These are phyloP conservation scores for Xiphophorus maculatus DNA, from an alignment of 2,113 vertebrate species.

Conservation along the genomic window DNA sequence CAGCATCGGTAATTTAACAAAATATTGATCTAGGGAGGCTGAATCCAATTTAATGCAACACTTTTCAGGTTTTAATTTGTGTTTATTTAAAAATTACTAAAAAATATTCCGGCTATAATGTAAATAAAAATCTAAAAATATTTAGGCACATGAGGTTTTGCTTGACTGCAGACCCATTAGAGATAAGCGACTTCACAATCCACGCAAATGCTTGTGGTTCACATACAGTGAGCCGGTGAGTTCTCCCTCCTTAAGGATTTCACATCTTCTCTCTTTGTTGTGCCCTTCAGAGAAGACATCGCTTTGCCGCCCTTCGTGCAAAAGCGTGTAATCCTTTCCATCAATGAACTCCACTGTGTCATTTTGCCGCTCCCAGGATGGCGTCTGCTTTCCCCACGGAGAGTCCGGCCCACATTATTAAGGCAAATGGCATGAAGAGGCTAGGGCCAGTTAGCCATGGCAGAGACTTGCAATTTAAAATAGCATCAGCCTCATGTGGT, in stretches of 20 bases:
- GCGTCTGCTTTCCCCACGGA: slow-evolving; percentile 66
- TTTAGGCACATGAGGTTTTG: not conserved
- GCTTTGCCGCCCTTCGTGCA: slow-evolving; percentile 49
- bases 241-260: slow-evolving; percentile 42
- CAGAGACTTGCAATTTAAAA: slow-evolving; percentile 76
- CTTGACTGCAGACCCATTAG: slow-evolving; percentile 17
- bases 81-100: not conserved
- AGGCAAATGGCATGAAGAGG: slow-evolving; percentile 73
- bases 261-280: slow-evolving; percentile 54
- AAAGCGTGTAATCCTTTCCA: slow-evolving; percentile 73
- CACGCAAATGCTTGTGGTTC: slow-evolving; percentile 23
- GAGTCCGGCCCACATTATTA: slow-evolving; percentile 75
- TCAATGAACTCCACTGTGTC: slow-evolving; percentile 77
- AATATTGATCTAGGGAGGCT: not conserved
- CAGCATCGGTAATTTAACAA: not conserved
- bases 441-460: slow-evolving; percentile 70
- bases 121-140: not conserved
- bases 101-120: not conserved
- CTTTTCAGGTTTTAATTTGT: not conserved
- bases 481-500: slow-evolving; percentile 73
- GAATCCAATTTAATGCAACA: not conserved
- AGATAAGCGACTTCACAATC: slow-evolving; percentile 32
- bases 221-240: slow-evolving; percentile 40
- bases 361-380: slow-evolving; percentile 76
- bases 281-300: slow-evolving; percentile 65